Percentiles rank a stretch among this genome's conserved stretches.
Evolutionary conservation across 1,140 invertebrate genomes (phyloP).

Genomic region (Gryllus bimaculatus): DNA sequence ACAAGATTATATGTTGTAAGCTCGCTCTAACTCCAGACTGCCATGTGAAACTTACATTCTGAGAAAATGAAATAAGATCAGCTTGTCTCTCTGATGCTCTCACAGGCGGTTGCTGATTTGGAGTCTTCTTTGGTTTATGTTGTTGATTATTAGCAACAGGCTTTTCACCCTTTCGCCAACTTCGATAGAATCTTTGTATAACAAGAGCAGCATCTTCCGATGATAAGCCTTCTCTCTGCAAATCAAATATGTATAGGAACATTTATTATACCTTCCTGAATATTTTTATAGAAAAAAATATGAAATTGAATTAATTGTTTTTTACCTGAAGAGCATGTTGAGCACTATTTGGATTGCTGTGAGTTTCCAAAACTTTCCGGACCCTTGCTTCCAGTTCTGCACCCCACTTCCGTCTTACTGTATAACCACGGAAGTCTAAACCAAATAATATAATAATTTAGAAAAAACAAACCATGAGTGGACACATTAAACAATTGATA

Average conservation of each 20-base stretch:
- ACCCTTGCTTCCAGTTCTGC: constrained; percentile 41
- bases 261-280: background rate
- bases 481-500: constrained; percentile 22
- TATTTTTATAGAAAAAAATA: background rate
- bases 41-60: constrained; percentile 32
- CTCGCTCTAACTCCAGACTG: background rate
- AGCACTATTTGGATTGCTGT: constrained; percentile 34
- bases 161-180: constrained; percentile 19
- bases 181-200: constrained; percentile 31
- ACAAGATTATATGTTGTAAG: background rate
- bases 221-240: constrained; percentile 37
- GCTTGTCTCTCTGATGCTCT: constrained; percentile 28
- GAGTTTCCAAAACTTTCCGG: constrained; percentile 31
- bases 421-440: constrained; percentile 54
- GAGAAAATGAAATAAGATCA: constrained; percentile 42
- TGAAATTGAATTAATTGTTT: constrained; percentile 8
- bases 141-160: constrained; percentile 9
- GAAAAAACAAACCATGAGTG: background rate
- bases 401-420: constrained; percentile 49
- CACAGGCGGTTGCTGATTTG: constrained; percentile 21
- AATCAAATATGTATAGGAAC: constrained; percentile 15
- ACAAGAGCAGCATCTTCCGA: constrained; percentile 36
- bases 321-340: constrained; percentile 22
- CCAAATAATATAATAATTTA: background rate
- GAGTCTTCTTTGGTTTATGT: constrained; percentile 16